phyloP scores from a whole-genome alignment of 1,140 invertebrate species.

The Diabrotica virgifera region DNA sequence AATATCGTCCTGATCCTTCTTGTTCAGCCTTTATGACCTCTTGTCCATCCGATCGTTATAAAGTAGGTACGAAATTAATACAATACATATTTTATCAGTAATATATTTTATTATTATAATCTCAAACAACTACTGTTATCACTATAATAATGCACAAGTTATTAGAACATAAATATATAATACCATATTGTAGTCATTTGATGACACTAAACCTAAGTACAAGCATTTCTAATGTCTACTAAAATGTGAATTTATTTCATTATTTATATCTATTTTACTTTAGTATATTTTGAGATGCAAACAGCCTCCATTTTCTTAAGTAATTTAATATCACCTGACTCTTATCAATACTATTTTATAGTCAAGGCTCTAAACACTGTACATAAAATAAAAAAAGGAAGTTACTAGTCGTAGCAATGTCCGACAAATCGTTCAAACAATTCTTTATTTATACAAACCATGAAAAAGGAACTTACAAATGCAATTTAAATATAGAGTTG shows the following conservation, averaged over 20 bases:
- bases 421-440: not conserved
- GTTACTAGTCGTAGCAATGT: not conserved
- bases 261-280: not conserved
- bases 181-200: conserved; percentile 6
- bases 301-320: conserved; percentile 21
- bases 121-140: conserved; percentile 30
- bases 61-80: not conserved
- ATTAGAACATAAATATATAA: conserved; percentile 18
- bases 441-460: not conserved
- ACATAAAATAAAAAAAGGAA: conserved; percentile 26
- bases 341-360: conserved; percentile 23
- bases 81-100: conserved; percentile 12
- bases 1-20: too few species aligned
- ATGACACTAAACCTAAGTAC: conserved; percentile 23
- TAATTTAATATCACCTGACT: conserved; percentile 31
- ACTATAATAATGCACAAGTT: conserved; percentile 27
- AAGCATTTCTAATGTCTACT: conserved; percentile 19
- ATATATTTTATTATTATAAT: conserved; percentile 25
- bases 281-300: conserved; percentile 10
- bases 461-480: not conserved
- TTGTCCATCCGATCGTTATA: too few species aligned
- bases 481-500: not conserved
- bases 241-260: conserved; percentile 8
- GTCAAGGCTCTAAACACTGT: conserved; percentile 27
- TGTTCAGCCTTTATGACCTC: too few species aligned